phyloP scores from a whole-genome alignment of 2,888 invertebrate species.

The Andrena minutula region DNA sequence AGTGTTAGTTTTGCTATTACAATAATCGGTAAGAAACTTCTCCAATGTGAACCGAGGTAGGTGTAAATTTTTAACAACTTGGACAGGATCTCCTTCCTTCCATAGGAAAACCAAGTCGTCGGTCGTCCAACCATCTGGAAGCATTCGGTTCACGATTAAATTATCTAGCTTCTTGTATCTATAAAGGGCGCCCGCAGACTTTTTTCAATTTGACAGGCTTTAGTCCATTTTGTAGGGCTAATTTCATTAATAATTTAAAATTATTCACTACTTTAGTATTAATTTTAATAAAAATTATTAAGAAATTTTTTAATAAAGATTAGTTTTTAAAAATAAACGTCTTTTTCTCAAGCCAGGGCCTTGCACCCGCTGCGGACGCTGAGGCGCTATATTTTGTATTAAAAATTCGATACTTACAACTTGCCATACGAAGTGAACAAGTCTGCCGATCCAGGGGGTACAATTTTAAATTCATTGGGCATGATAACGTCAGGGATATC shows the following conservation, averaged over 20 bases:
- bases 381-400: background rate
- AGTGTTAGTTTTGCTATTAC: conserved; percentile 98
- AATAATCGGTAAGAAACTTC: conserved; percentile 97
- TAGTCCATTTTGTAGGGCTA: too few relatives aligned
- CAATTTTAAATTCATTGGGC: conserved; percentile 98
- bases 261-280: too few relatives aligned
- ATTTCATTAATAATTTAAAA: too few relatives aligned
- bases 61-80: conserved; percentile 97
- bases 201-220: too few relatives aligned
- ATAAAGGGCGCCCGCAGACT: too few relatives aligned
- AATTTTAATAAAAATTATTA: too few relatives aligned
- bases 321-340: too few relatives aligned
- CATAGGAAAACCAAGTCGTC: conserved; percentile 98
- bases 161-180: background rate
- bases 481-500: conserved; percentile 97
- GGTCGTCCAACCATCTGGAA: conserved; percentile 97
- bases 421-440: conserved; percentile 97
- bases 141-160: background rate
- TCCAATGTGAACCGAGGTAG: conserved; percentile 97
- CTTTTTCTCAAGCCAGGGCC: too few relatives aligned
- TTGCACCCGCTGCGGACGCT: too few relatives aligned
- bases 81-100: conserved; percentile 98
- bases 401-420: conserved; percentile 91
- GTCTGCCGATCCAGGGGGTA: conserved; percentile 98
- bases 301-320: too few relatives aligned